Conservation (phyloP, 2,113 vertebrate genomes). For the Rhinoptilus africanus region DNA sequence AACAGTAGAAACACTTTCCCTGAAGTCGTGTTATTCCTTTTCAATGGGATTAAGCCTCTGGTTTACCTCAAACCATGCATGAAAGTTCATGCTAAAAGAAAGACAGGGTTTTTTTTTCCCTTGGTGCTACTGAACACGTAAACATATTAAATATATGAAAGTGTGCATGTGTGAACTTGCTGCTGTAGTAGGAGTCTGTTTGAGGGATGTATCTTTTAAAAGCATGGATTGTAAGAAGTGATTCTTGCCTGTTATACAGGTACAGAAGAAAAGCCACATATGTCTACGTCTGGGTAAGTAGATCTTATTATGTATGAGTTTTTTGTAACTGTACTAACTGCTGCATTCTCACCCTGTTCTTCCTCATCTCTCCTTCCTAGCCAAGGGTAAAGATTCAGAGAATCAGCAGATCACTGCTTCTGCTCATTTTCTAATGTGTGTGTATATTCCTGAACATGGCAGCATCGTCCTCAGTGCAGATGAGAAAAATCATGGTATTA, state of each 20-base stretch:
- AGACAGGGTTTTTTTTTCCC: not conserved
- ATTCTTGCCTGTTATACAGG: constrained; percentile 46
- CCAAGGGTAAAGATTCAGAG: not conserved
- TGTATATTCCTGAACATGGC: not conserved
- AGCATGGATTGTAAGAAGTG: not conserved
- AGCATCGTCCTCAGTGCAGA: not conserved
- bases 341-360: not conserved
- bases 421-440: not conserved
- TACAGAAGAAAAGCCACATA: constrained; percentile 15
- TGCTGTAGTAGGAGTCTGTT: not conserved
- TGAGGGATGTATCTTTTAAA: not conserved
- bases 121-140: not conserved
- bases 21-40: not conserved
- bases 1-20: not conserved
- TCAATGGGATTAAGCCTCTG: not conserved
- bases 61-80: not conserved
- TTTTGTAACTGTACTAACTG: not conserved
- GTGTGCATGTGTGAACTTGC: not conserved
- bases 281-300: constrained; percentile 34
- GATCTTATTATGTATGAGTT: rapidly evolving
- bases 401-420: not conserved
- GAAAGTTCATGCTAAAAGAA: not conserved
- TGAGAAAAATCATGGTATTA: not conserved
- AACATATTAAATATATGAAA: not conserved
- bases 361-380: not conserved